A percentile compares a stretch with the other conserved stretches of the same genome.
Evolutionary conservation across 64 coral and sea anemone genomes (phyloP).

Genomic region (Porites lutea): DNA sequence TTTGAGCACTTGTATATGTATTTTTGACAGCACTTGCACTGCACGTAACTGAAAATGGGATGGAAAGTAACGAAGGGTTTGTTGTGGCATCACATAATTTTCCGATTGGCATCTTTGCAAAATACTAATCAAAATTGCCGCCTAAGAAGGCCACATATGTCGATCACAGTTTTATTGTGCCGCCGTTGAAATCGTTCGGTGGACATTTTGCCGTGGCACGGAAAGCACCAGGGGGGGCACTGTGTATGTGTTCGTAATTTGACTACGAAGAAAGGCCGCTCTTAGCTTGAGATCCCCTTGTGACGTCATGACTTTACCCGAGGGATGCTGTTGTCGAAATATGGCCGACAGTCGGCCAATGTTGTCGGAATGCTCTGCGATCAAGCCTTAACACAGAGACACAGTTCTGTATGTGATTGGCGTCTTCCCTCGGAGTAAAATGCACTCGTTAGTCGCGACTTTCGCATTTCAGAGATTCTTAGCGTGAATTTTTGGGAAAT

Average conservation of each 20-base stretch:
- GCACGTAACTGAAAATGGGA: too few relatives aligned
- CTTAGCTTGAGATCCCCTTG: not conserved
- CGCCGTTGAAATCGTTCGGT: too few relatives aligned
- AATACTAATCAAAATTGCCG: too few relatives aligned
- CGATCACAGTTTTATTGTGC: too few relatives aligned
- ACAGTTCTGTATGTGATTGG: not conserved
- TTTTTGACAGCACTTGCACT: too few relatives aligned
- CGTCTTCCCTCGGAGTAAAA: not conserved
- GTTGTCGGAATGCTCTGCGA: constrained; percentile 6
- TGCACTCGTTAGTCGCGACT: not conserved
- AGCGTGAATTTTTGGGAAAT: not conserved
- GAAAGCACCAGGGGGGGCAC: not conserved
- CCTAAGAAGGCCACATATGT: too few relatives aligned
- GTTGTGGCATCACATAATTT: too few relatives aligned
- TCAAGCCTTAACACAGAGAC: not conserved
- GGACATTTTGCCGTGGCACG: not conserved
- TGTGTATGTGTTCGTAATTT: not conserved
- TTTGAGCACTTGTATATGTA: too few relatives aligned
- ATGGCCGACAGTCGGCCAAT: constrained; percentile 37
- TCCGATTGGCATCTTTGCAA: too few relatives aligned
- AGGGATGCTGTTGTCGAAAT: constrained; percentile 12
- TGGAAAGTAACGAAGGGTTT: too few relatives aligned
- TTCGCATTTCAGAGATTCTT: not conserved
- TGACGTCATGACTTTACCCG: constrained; percentile 30
- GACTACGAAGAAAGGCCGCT: constrained; percentile 1